Evolutionary conservation across 1,140 invertebrate species (phyloP), one percentile per base, ranked within the genome.

Genomic region (Condylostylus longicornis): DNA sequence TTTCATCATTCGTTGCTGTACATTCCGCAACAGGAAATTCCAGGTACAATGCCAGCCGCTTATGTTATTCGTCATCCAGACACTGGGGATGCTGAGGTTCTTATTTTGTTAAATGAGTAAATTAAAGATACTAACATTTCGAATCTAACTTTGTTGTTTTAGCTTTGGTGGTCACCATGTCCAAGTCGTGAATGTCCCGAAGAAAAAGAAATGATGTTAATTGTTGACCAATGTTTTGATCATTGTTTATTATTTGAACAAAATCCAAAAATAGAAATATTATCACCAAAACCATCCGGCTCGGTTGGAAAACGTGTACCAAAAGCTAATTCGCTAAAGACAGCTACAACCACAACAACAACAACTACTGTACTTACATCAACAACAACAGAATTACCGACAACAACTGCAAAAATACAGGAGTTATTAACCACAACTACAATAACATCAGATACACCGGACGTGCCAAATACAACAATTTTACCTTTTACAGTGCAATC

Each of bases 151-250:
- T 22, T 8, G 40, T 35, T 41, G 35, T 18, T 37, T 5, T 46
- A 76, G 72, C 71, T 80, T 18, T 81, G 77, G 77, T 81, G 77
- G 77, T 79, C 75, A 50, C 77, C 77, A 1, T 80, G 77, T 46
- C 74, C 76, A 1, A 79, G 74, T 45, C 62, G 76, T 33, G 75
- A 79, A 58, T 81, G 77, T 56, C 77, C 77, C 3, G 75, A 77
- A 46, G 70, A 76, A 40, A 73, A 77, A 43, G 72, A 76, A 49
- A 57, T 79, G n/a, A 72, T 77, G 48, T 67, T 81, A 42, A 70
- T 76, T 5, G 60, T 81, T 21, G 72, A 75, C 44, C 66, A 70
- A 42, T 81, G 77, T 51, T 63, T 72, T 2, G 74, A 79, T 54
- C 72, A 79, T 57, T 81, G 77, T 50, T 50, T 72, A 35, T 50